Percentiles rank a stretch among this genome's conserved stretches.
Evolutionary conservation across 2,888 invertebrate species (phyloP).

Genomic region (Meteorus colon): DNA sequence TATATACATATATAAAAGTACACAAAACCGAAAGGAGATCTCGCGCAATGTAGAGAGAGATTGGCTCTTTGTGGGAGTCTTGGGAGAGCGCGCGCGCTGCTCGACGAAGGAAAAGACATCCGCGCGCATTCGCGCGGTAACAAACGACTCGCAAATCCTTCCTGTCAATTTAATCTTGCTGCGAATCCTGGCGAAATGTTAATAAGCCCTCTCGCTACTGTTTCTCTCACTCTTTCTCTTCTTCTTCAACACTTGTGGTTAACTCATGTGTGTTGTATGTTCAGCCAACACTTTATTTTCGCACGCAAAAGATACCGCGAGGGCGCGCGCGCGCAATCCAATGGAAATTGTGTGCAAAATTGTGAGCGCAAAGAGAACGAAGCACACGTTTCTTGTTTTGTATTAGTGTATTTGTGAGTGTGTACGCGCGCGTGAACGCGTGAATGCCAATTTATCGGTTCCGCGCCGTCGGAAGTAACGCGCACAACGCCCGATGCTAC

Average conservation of each 20-base stretch:
- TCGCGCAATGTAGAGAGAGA: slow-evolving; percentile 37
- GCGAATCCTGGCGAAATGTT: slow-evolving; percentile 72
- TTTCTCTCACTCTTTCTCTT: slow-evolving; percentile 45
- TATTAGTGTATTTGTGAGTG: background rate
- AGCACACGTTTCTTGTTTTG: slow-evolving; percentile 28
- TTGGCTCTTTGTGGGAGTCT: slow-evolving; percentile 46
- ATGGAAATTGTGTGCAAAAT: slow-evolving; percentile 54
- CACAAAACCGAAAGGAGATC: slow-evolving; percentile 36
- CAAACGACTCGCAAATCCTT: slow-evolving; percentile 73
- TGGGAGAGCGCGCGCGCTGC: slow-evolving; percentile 48
- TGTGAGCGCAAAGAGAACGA: slow-evolving; percentile 19
- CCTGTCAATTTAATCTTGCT: slow-evolving; percentile 73
- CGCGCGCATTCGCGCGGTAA: slow-evolving; percentile 56
- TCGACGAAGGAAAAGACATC: slow-evolving; percentile 43
- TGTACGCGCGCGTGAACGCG: slow-evolving; percentile 31
- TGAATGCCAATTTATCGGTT: slow-evolving; percentile 38
- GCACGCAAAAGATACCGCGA: slow-evolving; percentile 55
- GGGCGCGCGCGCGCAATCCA: slow-evolving; percentile 31
- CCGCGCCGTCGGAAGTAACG: slow-evolving; percentile 34
- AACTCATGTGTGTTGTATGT: slow-evolving; percentile 39
- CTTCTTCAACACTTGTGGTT: slow-evolving; percentile 18
- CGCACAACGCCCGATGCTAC: slow-evolving; percentile 27
- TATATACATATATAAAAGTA: slow-evolving; percentile 22
- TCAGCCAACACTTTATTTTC: slow-evolving; percentile 60
- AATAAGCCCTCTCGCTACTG: slow-evolving; percentile 69